Base-by-base conservation (phyloP, 53 echinoderm and acorn worm genomes). In the Paelopatides confundens region DNA sequence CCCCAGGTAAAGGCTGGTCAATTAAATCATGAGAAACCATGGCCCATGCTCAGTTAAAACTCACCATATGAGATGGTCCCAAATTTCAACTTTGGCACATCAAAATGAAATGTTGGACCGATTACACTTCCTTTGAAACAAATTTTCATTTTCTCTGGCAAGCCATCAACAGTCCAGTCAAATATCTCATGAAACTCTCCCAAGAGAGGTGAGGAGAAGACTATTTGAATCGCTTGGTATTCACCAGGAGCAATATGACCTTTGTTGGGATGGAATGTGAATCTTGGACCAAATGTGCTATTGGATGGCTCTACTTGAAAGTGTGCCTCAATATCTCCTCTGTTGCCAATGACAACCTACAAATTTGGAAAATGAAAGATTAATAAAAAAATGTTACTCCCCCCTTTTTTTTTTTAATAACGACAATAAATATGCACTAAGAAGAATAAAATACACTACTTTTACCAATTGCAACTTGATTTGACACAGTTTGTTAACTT, bases 51-150 rank as follows among this genome's bases (percentile, higher is more conserved):
- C 58, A 58, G 8, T n/a, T 31, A 35, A 67, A 67, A 34, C 93
- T 86, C 85, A 96, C 99, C 99, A 87, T 99, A 99, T 62, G 99
- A 95, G 48, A 99, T 86, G 2, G 95, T 95, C 23, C 95, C 94
- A 96, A 94, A 99, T 87, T 99, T 99, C 36, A 99, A 87, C 27
- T 93, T 93, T 8, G 95, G 99, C 54, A 94, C 89, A 88, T 99
- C 95, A 91, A 99, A 99, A 67, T 99, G 99, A 86, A 99, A 99
- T 21, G 99, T 99, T 13, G 99, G 99, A 23, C 99, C 99, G 54
- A 99, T 99, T 71, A 99, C 99, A 18, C 91, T 87, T 47, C 99
- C 99, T 68, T 86, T 95, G 91, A 94, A 92, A 88, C 92, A 86
- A 35, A 99, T 85, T 81, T 94, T 85, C 40, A 96, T 93, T 81